Conservation (phyloP, 2,888 invertebrate genomes). For the Melipona beecheii region DNA sequence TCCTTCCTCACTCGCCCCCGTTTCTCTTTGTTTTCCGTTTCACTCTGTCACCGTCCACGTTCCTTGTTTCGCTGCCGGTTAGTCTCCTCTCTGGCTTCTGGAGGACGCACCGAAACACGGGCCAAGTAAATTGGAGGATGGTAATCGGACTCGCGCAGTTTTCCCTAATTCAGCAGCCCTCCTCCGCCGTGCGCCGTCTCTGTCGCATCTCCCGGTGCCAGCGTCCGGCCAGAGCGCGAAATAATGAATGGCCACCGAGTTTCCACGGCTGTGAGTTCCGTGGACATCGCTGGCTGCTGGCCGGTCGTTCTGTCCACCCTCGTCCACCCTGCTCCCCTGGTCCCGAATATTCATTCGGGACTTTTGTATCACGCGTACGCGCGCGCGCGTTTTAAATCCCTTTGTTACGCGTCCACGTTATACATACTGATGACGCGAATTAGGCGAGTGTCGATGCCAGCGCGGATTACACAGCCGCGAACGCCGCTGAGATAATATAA, state of each 20-base stretch:
- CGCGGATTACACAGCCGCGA: background rate
- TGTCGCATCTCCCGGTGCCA: background rate
- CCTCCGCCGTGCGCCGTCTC: conserved; percentile 23
- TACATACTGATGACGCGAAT: conserved; percentile 61
- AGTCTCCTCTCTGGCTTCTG: background rate
- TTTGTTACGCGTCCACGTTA: conserved; percentile 50
- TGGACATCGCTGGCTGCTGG: conserved; percentile 39
- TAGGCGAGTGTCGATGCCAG: conserved; percentile 16
- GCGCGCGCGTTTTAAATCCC: conserved; percentile 45
- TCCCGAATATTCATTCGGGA: conserved; percentile 62
- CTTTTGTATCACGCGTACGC: conserved; percentile 45
- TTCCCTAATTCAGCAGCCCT: conserved; percentile 75
- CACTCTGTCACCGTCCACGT: background rate
- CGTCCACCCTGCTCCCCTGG: conserved; percentile 18
- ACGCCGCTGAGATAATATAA: too few species aligned
- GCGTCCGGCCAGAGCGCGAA: conserved; percentile 46
- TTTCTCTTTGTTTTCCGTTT: background rate
- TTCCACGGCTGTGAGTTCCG: conserved; percentile 55
- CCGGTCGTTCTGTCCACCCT: conserved; percentile 6
- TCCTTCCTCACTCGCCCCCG: background rate
- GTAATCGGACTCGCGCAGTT: conserved; percentile 69
- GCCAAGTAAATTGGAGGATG: conserved; percentile 73
- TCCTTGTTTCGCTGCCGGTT: background rate
- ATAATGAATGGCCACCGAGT: conserved; percentile 68
- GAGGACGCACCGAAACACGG: conserved; percentile 38